A percentile compares a stretch with the other conserved stretches of the same genome.
phyloP scores from a whole-genome alignment of 1,140 invertebrate genomes.

The Anadara kagoshimensis region DNA sequence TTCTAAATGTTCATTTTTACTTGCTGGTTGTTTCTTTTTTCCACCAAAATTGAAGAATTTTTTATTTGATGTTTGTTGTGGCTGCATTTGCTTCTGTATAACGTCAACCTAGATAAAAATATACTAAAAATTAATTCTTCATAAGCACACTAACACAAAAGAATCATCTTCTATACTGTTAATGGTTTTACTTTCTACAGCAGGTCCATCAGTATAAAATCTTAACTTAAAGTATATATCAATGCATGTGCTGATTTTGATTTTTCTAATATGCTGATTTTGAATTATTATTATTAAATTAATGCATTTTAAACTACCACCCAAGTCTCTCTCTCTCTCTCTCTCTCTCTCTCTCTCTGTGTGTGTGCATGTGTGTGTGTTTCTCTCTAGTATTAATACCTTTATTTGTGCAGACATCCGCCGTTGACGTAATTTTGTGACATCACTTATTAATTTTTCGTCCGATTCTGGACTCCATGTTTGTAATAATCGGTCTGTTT shows the following conservation, averaged over 20 bases:
- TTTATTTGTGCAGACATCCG: constrained; percentile 20
- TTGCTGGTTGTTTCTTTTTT: constrained; percentile 10
- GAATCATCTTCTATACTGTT: too few relatives aligned
- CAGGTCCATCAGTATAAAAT: too few relatives aligned
- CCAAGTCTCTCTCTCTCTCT: too few relatives aligned
- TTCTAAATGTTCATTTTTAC: constrained; percentile 15
- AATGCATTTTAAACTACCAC: too few relatives aligned
- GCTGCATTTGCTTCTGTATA: constrained; percentile 16
- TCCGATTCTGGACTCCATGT: not conserved
- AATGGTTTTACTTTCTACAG: too few relatives aligned
- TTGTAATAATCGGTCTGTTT: too few relatives aligned
- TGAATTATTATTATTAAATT: too few relatives aligned
- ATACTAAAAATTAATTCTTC: not conserved
- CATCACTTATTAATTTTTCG: constrained; percentile 16
- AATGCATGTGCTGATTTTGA: too few relatives aligned
- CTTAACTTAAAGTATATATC: too few relatives aligned
- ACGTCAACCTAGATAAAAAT: constrained; percentile 10
- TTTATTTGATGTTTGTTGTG: not conserved
- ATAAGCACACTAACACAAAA: not conserved
- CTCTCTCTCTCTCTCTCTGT: too few relatives aligned
- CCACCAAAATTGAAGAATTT: constrained; percentile 7
- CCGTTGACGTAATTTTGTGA: constrained; percentile 6
- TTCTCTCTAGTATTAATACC: not conserved
- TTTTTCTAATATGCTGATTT: too few relatives aligned
- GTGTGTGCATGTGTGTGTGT: too few relatives aligned